phyloP scores from a whole-genome alignment of 2,797 vertebrate species.

The Smutsia temminckii region DNA sequence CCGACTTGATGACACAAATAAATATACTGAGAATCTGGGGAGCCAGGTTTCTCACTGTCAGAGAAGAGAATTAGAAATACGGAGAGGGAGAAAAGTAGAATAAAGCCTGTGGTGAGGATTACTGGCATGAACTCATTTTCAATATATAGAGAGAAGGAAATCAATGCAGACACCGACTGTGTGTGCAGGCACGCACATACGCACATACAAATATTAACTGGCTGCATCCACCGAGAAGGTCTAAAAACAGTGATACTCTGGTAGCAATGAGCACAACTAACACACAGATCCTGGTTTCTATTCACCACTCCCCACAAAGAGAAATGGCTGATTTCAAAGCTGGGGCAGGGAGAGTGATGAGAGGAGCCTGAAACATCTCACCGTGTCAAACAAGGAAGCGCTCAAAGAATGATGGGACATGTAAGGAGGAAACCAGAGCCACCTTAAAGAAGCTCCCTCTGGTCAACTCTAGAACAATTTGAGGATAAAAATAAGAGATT shows the following conservation, averaged over 20 bases:
- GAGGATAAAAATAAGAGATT: background rate
- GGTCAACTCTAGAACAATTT: background rate
- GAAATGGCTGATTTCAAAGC: background rate
- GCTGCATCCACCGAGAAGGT: background rate
- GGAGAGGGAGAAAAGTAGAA: background rate
- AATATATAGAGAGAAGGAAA: background rate
- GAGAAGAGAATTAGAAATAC: background rate
- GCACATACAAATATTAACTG: background rate
- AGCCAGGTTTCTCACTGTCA: background rate
- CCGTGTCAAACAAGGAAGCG: background rate
- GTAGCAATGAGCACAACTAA: background rate
- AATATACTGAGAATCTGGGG: background rate
- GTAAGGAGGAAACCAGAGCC: background rate
- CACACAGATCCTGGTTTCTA: background rate
- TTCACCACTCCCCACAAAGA: background rate
- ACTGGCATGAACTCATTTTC: background rate
- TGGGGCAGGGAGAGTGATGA: too few species aligned
- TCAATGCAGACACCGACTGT: background rate
- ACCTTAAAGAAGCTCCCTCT: background rate
- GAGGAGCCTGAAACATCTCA: background rate
- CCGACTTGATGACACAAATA: background rate
- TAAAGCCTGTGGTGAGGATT: background rate
- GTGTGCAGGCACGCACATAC: too few species aligned
- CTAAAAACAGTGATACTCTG: background rate
- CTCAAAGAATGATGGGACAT: background rate